Conservation (phyloP, 2,113 vertebrate genomes). For the Andinoacara biseriatus region DNA sequence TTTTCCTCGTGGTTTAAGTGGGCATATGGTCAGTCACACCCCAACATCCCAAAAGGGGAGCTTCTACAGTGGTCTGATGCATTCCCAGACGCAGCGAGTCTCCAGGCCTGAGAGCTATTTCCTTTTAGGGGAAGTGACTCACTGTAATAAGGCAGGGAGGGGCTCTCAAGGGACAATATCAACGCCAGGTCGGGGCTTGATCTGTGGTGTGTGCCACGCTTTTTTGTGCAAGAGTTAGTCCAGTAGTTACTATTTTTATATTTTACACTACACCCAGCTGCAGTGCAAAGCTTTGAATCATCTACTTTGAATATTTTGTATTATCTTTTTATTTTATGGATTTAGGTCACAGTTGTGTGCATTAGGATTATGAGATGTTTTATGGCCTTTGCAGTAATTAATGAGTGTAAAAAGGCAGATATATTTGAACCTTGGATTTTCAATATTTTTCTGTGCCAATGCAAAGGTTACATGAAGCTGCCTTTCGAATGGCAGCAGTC, state of each 20-base stretch:
- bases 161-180: slow-evolving; percentile 64
- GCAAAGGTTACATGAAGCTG: background rate
- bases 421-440: background rate
- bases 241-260: slow-evolving; percentile 30
- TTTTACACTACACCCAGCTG: slow-evolving; percentile 1
- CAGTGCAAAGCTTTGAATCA: background rate
- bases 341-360: background rate
- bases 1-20: slow-evolving; percentile 37
- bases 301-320: slow-evolving; percentile 1
- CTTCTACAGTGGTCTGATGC: slow-evolving; percentile 59
- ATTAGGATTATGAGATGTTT: background rate
- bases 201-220: slow-evolving; percentile 34
- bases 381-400: background rate
- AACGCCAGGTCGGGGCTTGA: slow-evolving; percentile 55
- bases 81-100: slow-evolving; percentile 72
- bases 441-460: background rate
- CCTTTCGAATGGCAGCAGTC: background rate
- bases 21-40: slow-evolving; percentile 63
- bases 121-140: slow-evolving; percentile 79
- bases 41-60: slow-evolving; percentile 55
- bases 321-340: slow-evolving; percentile 8
- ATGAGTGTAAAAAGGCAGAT: background rate
- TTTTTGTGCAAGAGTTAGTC: slow-evolving; percentile 24
- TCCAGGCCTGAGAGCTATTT: slow-evolving; percentile 72
- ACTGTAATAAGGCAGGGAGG: slow-evolving; percentile 74